Conservation (phyloP, 2,113 vertebrate genomes). For the Urocitellus parryii region DNA sequence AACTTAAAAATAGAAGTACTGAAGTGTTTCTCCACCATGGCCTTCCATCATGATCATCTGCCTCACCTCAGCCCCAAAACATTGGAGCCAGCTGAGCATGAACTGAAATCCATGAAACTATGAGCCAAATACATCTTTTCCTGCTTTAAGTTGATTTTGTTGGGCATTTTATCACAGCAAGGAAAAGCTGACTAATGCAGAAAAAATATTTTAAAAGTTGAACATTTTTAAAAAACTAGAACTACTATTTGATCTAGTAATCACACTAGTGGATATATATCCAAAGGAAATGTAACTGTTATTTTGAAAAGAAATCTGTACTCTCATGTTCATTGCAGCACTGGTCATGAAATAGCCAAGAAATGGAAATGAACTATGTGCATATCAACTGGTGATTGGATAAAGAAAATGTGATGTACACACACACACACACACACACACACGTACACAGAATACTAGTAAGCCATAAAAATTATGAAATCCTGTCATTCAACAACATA, state of each 20-base stretch:
- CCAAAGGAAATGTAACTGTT: neutral
- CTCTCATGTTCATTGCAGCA: neutral
- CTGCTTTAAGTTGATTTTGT: neutral
- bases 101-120: neutral
- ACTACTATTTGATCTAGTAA: neutral
- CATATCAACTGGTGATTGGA: neutral
- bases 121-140: neutral
- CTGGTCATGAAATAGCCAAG: neutral
- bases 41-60: neutral
- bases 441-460: neutral
- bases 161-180: neutral
- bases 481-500: neutral
- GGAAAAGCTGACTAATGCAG: neutral
- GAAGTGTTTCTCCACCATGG: neutral
- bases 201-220: no score
- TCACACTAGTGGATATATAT: neutral
- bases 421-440: no score
- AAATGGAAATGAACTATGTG: neutral
- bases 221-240: neutral
- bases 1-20: neutral
- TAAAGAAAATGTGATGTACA: neutral
- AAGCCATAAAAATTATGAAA: neutral
- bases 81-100: neutral
- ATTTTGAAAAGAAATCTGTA: neutral
- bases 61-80: neutral